phyloP scores from a whole-genome alignment of 2,113 vertebrate genomes.

The Actinemys pallida region DNA sequence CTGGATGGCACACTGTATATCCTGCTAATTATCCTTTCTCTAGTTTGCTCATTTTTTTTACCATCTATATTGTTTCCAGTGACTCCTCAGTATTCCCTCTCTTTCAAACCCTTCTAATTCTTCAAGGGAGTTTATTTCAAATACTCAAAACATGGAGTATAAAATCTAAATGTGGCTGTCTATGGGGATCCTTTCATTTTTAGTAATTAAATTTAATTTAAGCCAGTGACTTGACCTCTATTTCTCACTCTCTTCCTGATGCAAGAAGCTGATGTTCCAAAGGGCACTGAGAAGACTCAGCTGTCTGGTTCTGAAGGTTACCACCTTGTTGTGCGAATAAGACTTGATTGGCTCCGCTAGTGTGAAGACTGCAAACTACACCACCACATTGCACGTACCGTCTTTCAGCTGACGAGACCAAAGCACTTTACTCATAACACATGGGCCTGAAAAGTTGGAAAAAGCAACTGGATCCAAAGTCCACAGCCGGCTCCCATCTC shows the following conservation, averaged over 20 bases:
- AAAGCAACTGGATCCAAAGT: not conserved
- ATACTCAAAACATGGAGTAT: not conserved
- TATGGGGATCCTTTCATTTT: not conserved
- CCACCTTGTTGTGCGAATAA: rapidly evolving
- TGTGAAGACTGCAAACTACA: not conserved
- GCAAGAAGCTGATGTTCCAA: not conserved
- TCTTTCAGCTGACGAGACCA: not conserved
- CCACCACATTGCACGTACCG: not conserved
- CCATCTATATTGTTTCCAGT: not conserved
- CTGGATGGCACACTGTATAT: not conserved
- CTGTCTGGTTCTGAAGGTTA: not conserved
- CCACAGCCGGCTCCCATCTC: not conserved
- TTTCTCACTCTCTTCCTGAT: not conserved
- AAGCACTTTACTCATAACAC: rapidly evolving
- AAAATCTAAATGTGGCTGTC: not conserved
- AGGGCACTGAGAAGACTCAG: not conserved
- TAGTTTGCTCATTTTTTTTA: not conserved
- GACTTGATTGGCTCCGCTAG: not conserved
- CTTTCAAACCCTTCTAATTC: not conserved
- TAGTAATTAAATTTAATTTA: not conserved
- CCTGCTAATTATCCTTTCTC: not conserved
- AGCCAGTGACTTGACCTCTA: not conserved
- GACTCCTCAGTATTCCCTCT: not conserved
- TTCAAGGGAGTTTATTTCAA: rapidly evolving
- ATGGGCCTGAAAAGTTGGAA: not conserved